Evolutionary conservation across 2,113 vertebrate species (phyloP).

Genomic region (Heptranchias perlo): DNA sequence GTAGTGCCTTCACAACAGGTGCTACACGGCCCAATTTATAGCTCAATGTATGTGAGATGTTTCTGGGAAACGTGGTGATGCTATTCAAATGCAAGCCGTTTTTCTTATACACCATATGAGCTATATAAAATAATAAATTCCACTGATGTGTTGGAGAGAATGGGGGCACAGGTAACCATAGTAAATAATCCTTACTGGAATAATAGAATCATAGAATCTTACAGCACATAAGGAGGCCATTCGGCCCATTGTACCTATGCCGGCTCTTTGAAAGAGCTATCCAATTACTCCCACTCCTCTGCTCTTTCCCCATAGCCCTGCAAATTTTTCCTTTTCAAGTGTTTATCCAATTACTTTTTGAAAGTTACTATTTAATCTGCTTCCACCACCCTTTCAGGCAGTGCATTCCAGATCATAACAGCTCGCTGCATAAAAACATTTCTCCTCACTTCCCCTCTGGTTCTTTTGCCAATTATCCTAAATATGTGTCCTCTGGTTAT

Average conservation of each 20-base stretch:
- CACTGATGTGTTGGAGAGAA: neutral
- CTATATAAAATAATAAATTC: neutral
- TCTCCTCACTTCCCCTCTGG: neutral
- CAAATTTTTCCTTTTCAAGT: neutral
- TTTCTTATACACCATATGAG: neutral
- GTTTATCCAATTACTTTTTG: neutral
- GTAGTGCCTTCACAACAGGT: no score
- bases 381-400: neutral
- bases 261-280: neutral
- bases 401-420: neutral
- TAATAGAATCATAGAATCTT: neutral
- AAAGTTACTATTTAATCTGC: neutral
- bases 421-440: neutral
- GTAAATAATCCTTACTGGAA: neutral
- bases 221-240: neutral
- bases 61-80: neutral
- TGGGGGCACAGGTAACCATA: neutral
- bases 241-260: neutral
- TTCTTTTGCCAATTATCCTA: neutral
- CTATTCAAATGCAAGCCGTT: neutral
- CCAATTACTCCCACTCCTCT: neutral
- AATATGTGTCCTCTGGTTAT: neutral
- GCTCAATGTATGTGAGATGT: no score
- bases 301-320: neutral
- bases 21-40: no score